Percentiles rank a stretch among this genome's conserved stretches.
Conservation (phyloP, 2,113 vertebrate genomes). For the Callorhinus ursinus region DNA sequence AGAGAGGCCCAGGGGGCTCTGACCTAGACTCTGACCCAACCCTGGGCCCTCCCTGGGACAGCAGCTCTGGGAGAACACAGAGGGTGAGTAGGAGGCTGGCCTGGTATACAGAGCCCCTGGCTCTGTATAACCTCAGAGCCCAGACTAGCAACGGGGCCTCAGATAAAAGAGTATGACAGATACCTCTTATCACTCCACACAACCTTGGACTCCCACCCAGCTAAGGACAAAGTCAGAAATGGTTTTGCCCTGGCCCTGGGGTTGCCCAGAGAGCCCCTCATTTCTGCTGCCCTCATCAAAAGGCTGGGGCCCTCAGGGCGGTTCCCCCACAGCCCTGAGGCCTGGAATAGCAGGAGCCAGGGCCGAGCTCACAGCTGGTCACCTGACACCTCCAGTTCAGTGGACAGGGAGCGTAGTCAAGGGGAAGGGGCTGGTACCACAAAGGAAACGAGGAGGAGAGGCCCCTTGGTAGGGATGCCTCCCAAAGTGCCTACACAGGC, state of each 20-base stretch:
- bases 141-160: slow-evolving; percentile 10
- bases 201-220: slow-evolving; percentile 67
- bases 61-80: background rate
- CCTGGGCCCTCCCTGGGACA: background rate
- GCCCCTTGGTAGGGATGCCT: background rate
- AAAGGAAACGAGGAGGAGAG: background rate
- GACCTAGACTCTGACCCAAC: background rate
- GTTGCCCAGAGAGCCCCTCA: slow-evolving; percentile 17
- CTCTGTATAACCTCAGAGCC: background rate
- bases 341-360: background rate
- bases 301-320: background rate
- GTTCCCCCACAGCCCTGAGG: background rate
- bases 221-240: slow-evolving; percentile 68
- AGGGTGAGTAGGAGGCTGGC: background rate
- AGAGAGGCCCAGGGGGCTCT: background rate
- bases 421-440: background rate
- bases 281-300: slow-evolving; percentile 74
- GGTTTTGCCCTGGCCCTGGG: slow-evolving; percentile 42
- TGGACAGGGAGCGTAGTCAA: background rate
- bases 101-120: background rate
- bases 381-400: slow-evolving; percentile 8
- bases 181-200: slow-evolving; percentile 53
- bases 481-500: background rate
- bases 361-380: background rate
- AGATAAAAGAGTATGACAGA: slow-evolving; percentile 55